Conservation (phyloP, 2,888 invertebrate species). For the Campoplex nolae region DNA sequence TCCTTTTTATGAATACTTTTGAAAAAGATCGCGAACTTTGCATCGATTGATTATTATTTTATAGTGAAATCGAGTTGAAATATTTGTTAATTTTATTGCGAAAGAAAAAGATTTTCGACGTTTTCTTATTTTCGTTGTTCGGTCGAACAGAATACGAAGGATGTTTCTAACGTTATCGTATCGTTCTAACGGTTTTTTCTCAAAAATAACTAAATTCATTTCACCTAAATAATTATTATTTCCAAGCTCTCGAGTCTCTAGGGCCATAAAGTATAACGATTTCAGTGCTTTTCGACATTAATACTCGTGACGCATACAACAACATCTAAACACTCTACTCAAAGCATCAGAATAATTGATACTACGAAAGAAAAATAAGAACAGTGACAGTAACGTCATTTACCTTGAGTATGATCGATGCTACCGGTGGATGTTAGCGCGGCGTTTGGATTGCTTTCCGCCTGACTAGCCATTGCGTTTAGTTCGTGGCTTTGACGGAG, state of each 20-base stretch:
- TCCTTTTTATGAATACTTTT: too few relatives aligned
- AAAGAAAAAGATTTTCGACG: background rate
- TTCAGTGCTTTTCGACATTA: slow-evolving; percentile 19
- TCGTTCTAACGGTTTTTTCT: background rate
- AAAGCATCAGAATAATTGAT: slow-evolving; percentile 50
- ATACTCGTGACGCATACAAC: slow-evolving; percentile 41
- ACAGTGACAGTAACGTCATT: slow-evolving; percentile 67
- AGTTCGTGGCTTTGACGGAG: slow-evolving; percentile 98
- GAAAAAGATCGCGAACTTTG: too few relatives aligned
- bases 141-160: too few relatives aligned
- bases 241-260: background rate
- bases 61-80: background rate
- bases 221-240: background rate
- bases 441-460: slow-evolving; percentile 82
- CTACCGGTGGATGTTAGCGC: slow-evolving; percentile 82
- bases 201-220: background rate
- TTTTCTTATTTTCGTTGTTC: too few relatives aligned
- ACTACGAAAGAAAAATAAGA: slow-evolving; percentile 4
- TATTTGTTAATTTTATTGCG: background rate
- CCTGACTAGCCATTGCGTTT: slow-evolving; percentile 87
- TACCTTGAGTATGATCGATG: slow-evolving; percentile 88
- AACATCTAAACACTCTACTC: slow-evolving; percentile 52
- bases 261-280: slow-evolving; percentile 4
- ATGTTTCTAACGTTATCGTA: background rate
- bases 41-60: too few relatives aligned